Evolutionary conservation across 1,140 invertebrate species (phyloP).

Genomic region (Zeugodacus cucurbitae): DNA sequence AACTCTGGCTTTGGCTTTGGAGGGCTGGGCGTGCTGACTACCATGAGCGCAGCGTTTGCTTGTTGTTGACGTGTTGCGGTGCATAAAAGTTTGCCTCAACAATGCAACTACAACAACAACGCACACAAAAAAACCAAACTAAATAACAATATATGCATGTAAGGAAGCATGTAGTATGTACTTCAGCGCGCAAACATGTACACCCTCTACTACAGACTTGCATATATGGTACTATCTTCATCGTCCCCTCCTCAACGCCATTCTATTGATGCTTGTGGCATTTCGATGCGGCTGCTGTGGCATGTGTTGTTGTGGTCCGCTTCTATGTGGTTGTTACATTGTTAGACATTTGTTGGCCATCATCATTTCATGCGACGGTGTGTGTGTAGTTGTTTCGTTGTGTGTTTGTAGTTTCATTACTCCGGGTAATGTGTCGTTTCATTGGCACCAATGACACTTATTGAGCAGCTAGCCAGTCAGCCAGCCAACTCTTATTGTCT

Average conservation of each 20-base stretch:
- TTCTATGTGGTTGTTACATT: background rate
- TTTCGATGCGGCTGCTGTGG: constrained; percentile 26
- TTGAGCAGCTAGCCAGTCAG: background rate
- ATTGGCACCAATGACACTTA: constrained; percentile 30
- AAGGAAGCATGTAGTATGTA: background rate
- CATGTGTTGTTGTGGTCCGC: constrained; percentile 27
- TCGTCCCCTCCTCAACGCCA: background rate
- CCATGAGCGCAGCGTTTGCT: background rate
- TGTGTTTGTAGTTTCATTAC: background rate
- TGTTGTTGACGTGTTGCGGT: constrained; percentile 37
- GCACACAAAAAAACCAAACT: background rate
- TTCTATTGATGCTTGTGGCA: constrained; percentile 16
- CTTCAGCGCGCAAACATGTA: background rate
- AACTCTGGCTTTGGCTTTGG: background rate
- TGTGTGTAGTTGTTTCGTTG: background rate
- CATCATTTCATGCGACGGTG: background rate
- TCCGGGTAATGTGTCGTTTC: constrained; percentile 25
- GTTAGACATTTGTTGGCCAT: constrained; percentile 38
- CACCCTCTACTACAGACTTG: background rate
- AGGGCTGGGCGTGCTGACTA: background rate
- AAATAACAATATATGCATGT: background rate
- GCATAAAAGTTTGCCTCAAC: constrained; percentile 26
- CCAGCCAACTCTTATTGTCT: background rate
- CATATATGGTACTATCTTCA: background rate
- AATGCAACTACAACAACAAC: background rate